Percentiles rank a stretch among this genome's conserved stretches.
These are phyloP conservation scores for Macrostomum lignano DNA, from an alignment of 1,140 invertebrate species.

Conservation along the genomic window DNA sequence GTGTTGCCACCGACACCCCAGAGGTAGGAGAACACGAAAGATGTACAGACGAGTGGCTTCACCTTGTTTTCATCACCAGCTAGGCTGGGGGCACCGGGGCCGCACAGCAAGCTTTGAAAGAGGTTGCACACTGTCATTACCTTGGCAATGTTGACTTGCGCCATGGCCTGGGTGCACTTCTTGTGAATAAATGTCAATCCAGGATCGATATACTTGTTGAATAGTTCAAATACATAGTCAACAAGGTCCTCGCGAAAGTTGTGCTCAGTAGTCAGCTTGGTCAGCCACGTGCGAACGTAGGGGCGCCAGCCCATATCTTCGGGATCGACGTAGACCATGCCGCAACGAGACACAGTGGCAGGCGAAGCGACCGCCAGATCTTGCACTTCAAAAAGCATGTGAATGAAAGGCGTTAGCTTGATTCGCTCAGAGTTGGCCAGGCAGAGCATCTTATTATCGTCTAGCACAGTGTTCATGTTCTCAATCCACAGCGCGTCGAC, in stretches of 20 bases:
- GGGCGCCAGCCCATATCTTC: conserved; percentile 26
- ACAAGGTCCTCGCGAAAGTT: conserved; percentile 12
- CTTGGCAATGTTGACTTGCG: conserved; percentile 47
- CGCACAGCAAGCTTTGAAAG: conserved; percentile 37
- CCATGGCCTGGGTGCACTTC: conserved; percentile 35
- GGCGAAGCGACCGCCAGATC: conserved; percentile 28
- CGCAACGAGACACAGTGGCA: conserved; percentile 27
- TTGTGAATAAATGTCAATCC: conserved; percentile 38
- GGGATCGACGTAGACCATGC: conserved; percentile 29
- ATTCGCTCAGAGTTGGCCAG: conserved; percentile 28
- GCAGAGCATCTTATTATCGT: conserved; percentile 33
- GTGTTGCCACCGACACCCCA: conserved; percentile 57
- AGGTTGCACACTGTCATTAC: conserved; percentile 41
- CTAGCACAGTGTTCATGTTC: conserved; percentile 30
- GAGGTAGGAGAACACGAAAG: conserved; percentile 43
- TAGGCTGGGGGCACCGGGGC: conserved; percentile 28
- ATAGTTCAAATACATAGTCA: conserved; percentile 34
- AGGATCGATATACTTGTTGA: conserved; percentile 35
- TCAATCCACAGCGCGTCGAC: conserved; percentile 30
- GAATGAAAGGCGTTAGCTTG: conserved; percentile 26
- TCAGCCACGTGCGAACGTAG: conserved; percentile 16
- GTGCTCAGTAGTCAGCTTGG: conserved; percentile 7
- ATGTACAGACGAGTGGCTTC: conserved; percentile 35
- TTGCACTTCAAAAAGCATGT: conserved; percentile 30
- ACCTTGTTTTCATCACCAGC: conserved; percentile 20